Evolutionary conservation across 2,888 invertebrate genomes (phyloP).

Genomic region (Dolichopus griseipennis): DNA sequence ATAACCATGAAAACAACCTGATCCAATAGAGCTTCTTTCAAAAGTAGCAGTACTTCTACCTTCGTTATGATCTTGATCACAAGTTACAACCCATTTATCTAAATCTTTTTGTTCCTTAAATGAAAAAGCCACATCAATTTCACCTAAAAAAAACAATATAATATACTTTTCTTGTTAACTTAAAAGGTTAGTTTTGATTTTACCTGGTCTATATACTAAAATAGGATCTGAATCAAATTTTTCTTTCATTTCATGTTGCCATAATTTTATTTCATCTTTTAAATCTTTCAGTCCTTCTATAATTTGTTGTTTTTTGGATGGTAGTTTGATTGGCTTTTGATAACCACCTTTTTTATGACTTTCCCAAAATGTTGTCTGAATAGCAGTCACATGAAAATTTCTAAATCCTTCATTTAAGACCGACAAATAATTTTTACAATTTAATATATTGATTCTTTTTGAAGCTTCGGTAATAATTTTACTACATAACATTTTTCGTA

Average conservation of each 20-base stretch:
- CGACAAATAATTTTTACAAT: too few species aligned
- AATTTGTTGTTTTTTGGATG: conserved; percentile 48
- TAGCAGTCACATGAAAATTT: conserved; percentile 32
- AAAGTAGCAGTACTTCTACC: conserved; percentile 65
- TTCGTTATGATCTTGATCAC: conserved; percentile 72
- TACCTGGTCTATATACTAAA: conserved; percentile 47
- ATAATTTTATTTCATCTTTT: conserved; percentile 56
- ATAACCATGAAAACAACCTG: conserved; percentile 63
- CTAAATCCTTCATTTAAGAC: background rate
- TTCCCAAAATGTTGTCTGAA: conserved; percentile 38
- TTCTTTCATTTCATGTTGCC: conserved; percentile 59
- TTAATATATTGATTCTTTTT: too few species aligned
- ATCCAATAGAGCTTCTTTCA: conserved; percentile 56
- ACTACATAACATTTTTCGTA: too few species aligned
- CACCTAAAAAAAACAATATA: conserved; percentile 46
- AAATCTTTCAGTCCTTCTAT: conserved; percentile 57
- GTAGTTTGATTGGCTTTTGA: conserved; percentile 29
- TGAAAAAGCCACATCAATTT: conserved; percentile 65
- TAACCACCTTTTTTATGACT: conserved; percentile 41
- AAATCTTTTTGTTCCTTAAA: conserved; percentile 57
- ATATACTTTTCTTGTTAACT: background rate
- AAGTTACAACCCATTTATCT: conserved; percentile 62
- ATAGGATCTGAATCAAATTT: conserved; percentile 54
- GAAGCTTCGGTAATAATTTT: too few species aligned
- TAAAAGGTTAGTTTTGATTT: conserved; percentile 17